Evolutionary conservation across 2,888 invertebrate species (phyloP).

Genomic region (Lepetodrilus schrolli): DNA sequence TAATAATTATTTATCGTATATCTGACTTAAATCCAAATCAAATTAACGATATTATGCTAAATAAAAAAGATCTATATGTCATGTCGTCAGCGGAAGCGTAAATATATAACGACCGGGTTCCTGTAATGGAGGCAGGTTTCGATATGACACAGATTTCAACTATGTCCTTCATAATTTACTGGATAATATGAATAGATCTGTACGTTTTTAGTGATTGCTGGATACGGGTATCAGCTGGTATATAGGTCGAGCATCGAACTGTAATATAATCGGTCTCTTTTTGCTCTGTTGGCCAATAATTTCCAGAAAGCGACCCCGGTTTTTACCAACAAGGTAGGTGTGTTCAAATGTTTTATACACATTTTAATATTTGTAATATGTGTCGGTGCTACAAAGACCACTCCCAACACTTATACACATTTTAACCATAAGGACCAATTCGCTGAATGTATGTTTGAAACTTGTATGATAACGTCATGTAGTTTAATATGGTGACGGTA

Average conservation of each 20-base stretch:
- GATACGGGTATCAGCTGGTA: background rate
- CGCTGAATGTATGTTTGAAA: too few relatives aligned
- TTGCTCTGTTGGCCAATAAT: background rate
- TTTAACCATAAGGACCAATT: background rate
- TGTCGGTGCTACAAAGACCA: background rate
- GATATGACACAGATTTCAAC: constrained; percentile 23
- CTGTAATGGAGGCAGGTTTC: constrained; percentile 25
- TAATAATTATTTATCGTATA: too few relatives aligned
- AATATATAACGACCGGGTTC: constrained; percentile 22
- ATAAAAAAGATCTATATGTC: background rate
- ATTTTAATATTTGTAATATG: background rate
- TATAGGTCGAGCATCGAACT: background rate
- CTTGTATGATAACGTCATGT: background rate
- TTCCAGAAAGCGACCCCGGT: constrained; percentile 3
- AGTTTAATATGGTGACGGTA: background rate
- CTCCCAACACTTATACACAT: background rate
- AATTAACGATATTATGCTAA: too few relatives aligned
- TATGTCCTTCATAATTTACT: background rate
- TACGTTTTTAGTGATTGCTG: background rate
- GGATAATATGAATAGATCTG: background rate
- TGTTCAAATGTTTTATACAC: background rate
- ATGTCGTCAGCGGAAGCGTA: constrained; percentile 27
- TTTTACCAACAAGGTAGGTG: constrained; percentile 4
- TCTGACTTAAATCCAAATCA: too few relatives aligned
- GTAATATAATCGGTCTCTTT: background rate